phyloP scores from a whole-genome alignment of 2,113 vertebrate species.

The Dipodomys ordii region DNA sequence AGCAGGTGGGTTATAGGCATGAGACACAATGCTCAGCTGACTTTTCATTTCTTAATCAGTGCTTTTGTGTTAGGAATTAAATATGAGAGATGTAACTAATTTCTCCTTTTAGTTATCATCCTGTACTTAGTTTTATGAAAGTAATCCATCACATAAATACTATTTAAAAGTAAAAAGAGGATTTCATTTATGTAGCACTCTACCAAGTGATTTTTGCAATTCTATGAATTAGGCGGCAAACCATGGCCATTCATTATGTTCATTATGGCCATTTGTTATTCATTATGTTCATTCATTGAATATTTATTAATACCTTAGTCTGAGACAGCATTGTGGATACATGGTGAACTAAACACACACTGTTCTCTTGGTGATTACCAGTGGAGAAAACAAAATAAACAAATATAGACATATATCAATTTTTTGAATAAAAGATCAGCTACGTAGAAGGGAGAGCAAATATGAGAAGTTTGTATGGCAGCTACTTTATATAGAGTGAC shows the following conservation, averaged over 20 bases:
- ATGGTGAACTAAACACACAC: not conserved
- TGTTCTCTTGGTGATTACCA: not conserved
- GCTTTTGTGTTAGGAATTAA: not conserved
- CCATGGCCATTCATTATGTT: not conserved
- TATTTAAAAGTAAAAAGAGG: slow-evolving; percentile 12
- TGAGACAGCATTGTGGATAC: not conserved
- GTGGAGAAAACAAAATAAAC: not conserved
- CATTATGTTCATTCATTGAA: not conserved
- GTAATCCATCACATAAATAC: not conserved
- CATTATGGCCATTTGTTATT: slow-evolving; percentile 19
- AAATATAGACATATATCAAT: not conserved
- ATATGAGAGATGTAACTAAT: not conserved
- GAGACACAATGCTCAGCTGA: no score
- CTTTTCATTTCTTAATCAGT: not conserved
- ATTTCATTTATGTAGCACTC: not conserved
- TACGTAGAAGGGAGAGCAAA: not conserved
- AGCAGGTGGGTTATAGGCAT: not conserved
- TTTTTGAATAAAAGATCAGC: not conserved
- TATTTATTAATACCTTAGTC: not conserved
- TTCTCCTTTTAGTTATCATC: slow-evolving; percentile 16
- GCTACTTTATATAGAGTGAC: not conserved
- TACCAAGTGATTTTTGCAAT: not conserved
- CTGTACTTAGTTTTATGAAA: slow-evolving; percentile 10
- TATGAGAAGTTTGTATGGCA: not conserved
- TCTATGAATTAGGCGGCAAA: not conserved